phyloP scores from a whole-genome alignment of 1,140 invertebrate species.

The Drosophila ercepeae region DNA sequence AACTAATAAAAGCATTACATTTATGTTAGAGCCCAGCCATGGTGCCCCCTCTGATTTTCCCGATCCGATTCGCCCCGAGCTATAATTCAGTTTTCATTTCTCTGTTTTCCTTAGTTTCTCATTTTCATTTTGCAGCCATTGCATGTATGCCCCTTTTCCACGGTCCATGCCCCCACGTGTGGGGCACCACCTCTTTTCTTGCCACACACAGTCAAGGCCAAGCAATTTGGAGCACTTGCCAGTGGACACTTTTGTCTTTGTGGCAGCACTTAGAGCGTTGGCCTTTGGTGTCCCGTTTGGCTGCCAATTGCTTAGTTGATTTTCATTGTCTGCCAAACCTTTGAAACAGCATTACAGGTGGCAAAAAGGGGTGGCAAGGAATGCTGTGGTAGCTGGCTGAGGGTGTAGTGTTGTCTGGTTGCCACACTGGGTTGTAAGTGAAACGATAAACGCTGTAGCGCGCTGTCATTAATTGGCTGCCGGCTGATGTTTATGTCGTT shows the following conservation, averaged over 20 bases:
- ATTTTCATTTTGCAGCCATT: constrained; percentile 48
- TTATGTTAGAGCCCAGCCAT: constrained; percentile 56
- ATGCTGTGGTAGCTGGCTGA: background rate
- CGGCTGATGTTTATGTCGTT: constrained; percentile 53
- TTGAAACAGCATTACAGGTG: constrained; percentile 42
- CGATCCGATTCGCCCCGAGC: constrained; percentile 41
- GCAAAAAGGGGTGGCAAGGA: background rate
- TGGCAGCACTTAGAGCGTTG: background rate
- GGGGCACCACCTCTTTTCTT: background rate
- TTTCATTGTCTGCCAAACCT: constrained; percentile 65
- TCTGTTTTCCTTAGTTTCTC: constrained; percentile 53
- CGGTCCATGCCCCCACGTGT: background rate
- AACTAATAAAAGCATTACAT: constrained; percentile 80
- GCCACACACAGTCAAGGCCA: constrained; percentile 50
- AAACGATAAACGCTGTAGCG: constrained; percentile 56
- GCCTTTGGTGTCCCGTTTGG: constrained; percentile 39
- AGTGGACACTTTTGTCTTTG: constrained; percentile 4
- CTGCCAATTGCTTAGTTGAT: constrained; percentile 78
- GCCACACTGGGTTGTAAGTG: constrained; percentile 38
- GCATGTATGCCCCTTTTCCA: constrained; percentile 30
- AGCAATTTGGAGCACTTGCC: constrained; percentile 68
- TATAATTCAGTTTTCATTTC: constrained; percentile 75
- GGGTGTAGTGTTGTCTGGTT: background rate
- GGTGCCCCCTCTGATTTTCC: constrained; percentile 5
- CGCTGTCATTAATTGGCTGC: constrained; percentile 75